Evolutionary conservation across 2,113 vertebrate genomes (phyloP).

Genomic region (Eidolon helvum): DNA sequence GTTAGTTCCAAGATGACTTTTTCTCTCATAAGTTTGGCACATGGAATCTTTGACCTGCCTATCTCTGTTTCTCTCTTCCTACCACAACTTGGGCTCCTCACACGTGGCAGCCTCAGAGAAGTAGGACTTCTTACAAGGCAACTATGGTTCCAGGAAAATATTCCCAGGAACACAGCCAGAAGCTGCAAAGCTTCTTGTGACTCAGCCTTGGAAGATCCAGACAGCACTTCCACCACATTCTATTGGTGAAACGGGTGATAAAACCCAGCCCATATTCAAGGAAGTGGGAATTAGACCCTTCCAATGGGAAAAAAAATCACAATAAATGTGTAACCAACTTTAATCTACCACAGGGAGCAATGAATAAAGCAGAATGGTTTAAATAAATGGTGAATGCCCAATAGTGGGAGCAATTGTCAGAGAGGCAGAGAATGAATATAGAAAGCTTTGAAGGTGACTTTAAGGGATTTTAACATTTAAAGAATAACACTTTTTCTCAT

Average conservation of each 20-base stretch:
- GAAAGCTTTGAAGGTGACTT: not conserved
- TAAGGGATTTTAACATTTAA: not conserved
- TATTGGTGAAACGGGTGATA: not conserved
- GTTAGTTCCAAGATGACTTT: not conserved
- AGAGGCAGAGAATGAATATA: not conserved
- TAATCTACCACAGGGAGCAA: not conserved
- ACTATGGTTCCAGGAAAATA: not conserved
- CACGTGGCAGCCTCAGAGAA: not conserved
- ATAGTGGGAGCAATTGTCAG: not conserved
- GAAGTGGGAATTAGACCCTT: not conserved
- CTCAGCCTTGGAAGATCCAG: not conserved
- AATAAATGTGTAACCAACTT: not conserved
- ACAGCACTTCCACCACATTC: not conserved
- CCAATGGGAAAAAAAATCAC: not conserved
- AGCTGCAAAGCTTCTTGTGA: not conserved
- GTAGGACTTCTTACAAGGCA: not conserved
- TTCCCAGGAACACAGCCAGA: not conserved
- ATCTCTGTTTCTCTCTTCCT: not conserved
- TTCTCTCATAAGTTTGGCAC: not conserved
- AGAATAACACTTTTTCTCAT: not conserved
- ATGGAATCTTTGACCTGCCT: not conserved
- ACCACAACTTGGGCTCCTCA: not conserved
- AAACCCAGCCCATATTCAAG: not conserved
- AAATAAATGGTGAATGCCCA: not conserved
- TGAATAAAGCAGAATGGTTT: not conserved